Base-by-base conservation (phyloP, 37 sponge, comb jelly and placozoan species). In the Halichondria panicea region DNA sequence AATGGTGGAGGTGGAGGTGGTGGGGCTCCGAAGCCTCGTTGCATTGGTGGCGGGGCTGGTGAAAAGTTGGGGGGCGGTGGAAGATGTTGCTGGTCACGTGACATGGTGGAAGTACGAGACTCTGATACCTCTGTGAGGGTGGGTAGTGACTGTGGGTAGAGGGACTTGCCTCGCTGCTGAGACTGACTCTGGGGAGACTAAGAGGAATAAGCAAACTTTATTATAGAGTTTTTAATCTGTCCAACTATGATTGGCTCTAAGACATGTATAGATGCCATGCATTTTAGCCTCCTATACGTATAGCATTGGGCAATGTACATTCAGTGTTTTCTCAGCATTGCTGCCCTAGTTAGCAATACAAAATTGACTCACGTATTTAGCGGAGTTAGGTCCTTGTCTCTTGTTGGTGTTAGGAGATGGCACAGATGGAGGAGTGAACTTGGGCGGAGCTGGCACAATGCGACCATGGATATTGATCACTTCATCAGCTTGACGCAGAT, bases 1-100 rank as follows among this genome's bases (percentile, higher is more conserved):
- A 38, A 69, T 13, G 53, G 68, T 11, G 91, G 86, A 35, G 77
- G 91, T 31, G 91, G 78, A 0, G 86, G 81, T 43, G 87, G 44
- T 34, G 70, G 81, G 21, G 45, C 53, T 67, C 9, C 28, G 9
- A 9, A 67, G 9, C 7, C 32, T 9, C 69, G 9, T 33, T 22
- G n/a, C 18, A 67, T 15, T 22, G 36, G 57, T 32, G 57, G 75
- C 50, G 8, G 55, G 15, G 65, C 65, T 35, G 79, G 70, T 71
- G 65, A 62, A 32, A 81, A 71, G 24, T 41, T 36, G 2, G 54
- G 48, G 21, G 81, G 63, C 1, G 81, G 81, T 18, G 81, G 63
- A 50, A 68, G 61, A 9, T 33, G 11, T n/a, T 57, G 50, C 9
- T 24, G 21, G 27, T 78, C 53, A 1, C 72, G 72, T 1, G 55